Base-by-base conservation (phyloP, 2,797 vertebrate genomes). In the Euthynnus affinis region DNA sequence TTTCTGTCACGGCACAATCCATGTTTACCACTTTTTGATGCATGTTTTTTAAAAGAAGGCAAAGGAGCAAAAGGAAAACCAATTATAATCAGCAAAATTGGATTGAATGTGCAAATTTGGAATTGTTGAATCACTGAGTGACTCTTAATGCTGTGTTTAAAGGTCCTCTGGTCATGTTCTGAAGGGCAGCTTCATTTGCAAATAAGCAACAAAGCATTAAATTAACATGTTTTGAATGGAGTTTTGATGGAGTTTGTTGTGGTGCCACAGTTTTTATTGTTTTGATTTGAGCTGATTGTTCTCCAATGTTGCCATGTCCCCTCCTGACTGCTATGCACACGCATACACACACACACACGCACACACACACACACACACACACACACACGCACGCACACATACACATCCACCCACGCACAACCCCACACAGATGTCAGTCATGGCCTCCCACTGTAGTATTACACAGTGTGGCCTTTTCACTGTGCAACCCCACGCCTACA, bases 381-480 rank as follows among this genome's bases (percentile, higher is more conserved):
- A 71, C 79, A 63, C 66, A 59, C 20, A 52, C 64, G 67, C 71
- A 56, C 74, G 77, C 68, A 37, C 55, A 58, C 15, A 65, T n/a
- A 46, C 48, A 46, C 20, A 37, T 20, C 23, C 68, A 71, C 70
- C 23, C 70, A 46, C 2, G 51, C 65, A 53, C 55, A 72, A 5
- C 20, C 73, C 51, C 48, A 62, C 70, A 64, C 82, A 81, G 62
- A 85, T 90, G 78, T 88, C 78, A 42, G 67, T 75, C 81, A 79
- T 87, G 84, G 80, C 83, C 76, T 84, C 78, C 80, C 25, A 49
- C 83, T 87, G 87, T 81, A 65, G 65, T 76, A 82, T 86, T 86
- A 90, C 89, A 93, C 89, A 83, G 72, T 68, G 74, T 87, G 88
- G 87, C 89, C 90, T 90, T 91, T 93, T 91, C 78, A 76, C 83